Evolutionary conservation across 1,140 invertebrate species (phyloP).

Genomic region (Aporrectodea caliginosa): DNA sequence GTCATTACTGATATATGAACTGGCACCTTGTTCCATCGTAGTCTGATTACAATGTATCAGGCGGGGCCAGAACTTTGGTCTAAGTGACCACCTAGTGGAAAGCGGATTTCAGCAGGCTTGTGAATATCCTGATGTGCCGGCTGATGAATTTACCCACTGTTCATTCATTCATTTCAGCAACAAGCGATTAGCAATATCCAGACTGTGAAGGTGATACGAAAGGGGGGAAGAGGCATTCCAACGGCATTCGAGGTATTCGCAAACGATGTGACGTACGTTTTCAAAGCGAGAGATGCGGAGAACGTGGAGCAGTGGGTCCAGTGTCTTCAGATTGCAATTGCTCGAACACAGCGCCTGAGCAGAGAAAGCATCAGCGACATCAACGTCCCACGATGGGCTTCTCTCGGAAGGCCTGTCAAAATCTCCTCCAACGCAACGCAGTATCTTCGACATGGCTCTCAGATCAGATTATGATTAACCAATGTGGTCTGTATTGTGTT

Average conservation of each 20-base stretch:
- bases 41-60: no score
- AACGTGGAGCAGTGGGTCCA: slow-evolving; percentile 84
- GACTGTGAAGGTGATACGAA: slow-evolving; percentile 77
- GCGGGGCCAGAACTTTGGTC: no score
- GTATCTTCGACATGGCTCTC: background rate
- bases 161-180: slow-evolving; percentile 1
- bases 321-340: slow-evolving; percentile 51
- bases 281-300: slow-evolving; percentile 86
- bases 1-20: no score
- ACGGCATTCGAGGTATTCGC: slow-evolving; percentile 96
- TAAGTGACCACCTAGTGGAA: no score
- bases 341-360: background rate
- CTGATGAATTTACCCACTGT: no score
- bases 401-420: background rate
- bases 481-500: no score
- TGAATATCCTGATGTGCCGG: no score
- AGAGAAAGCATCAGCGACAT: background rate
- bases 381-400: background rate
- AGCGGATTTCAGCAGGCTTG: no score
- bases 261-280: slow-evolving; percentile 74
- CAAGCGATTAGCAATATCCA: slow-evolving; percentile 76
- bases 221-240: slow-evolving; percentile 72
- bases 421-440: background rate
- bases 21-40: no score
- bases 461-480: background rate